Conservation (phyloP, 2,797 vertebrate genomes). For the Notolepis coatsorum region DNA sequence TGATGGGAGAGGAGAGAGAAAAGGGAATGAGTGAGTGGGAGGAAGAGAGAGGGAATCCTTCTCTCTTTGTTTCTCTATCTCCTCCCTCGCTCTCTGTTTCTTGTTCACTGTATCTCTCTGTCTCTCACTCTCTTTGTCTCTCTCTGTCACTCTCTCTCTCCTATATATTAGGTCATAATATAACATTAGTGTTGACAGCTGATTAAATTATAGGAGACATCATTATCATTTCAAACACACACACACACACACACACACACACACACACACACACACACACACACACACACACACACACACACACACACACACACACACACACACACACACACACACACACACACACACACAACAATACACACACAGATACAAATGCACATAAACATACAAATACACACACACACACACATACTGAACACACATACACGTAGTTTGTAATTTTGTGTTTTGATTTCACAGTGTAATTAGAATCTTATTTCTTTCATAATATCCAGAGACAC, state of each 20-base stretch:
- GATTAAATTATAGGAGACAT: conserved; percentile 61
- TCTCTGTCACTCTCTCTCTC: background rate
- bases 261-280: conserved; percentile 16
- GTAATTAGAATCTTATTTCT: conserved; percentile 33
- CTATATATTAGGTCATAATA: conserved; percentile 44
- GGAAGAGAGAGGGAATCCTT: background rate
- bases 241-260: conserved; percentile 13
- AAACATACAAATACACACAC: conserved; percentile 2
- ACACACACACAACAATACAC: conserved; percentile 13
- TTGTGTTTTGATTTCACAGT: background rate
- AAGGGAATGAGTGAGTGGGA: background rate
- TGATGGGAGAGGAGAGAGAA: conserved; percentile 32
- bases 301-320: background rate
- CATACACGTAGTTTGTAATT: background rate
- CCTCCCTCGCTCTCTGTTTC: background rate
- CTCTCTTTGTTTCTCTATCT: background rate
- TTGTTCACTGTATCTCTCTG: background rate
- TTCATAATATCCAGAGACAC: no score
- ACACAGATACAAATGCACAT: background rate
- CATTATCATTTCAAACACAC: conserved; percentile 6
- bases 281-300: background rate
- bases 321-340: background rate
- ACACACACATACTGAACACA: conserved; percentile 16
- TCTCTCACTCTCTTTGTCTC: background rate
- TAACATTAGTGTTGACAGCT: conserved; percentile 56